Evolutionary conservation across 2,888 invertebrate genomes (phyloP).

Genomic region (Synanthedon tipuliformis): DNA sequence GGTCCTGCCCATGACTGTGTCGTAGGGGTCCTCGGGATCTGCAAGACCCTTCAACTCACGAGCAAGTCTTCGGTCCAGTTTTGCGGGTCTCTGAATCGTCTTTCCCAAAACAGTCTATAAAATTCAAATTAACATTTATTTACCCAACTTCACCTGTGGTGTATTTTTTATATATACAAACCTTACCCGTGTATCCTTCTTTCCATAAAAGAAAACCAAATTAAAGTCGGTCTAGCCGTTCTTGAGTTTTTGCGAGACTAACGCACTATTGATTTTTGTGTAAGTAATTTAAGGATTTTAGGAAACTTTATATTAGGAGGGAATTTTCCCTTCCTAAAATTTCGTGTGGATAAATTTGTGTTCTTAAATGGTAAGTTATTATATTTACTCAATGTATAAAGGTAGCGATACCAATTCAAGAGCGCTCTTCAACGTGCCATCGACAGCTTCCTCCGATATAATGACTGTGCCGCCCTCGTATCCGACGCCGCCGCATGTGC

Average conservation of each 20-base stretch:
- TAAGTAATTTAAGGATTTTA: not conserved
- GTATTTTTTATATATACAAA: too few species aligned
- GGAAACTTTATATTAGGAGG: not conserved
- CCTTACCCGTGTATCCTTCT: too few species aligned
- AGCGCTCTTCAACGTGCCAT: slow-evolving; percentile 84
- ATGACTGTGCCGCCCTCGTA: slow-evolving; percentile 94
- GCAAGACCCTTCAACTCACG: slow-evolving; percentile 83
- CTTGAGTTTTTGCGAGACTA: too few species aligned
- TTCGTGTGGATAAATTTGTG: not conserved
- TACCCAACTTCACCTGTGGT: not conserved
- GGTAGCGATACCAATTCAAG: slow-evolving; percentile 82
- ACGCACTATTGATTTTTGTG: too few species aligned
- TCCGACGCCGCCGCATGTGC: slow-evolving; percentile 94
- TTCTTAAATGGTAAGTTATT: not conserved
- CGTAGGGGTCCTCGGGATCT: slow-evolving; percentile 84
- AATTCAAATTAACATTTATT: not conserved
- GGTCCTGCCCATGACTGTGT: slow-evolving; percentile 90
- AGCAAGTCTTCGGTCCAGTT: slow-evolving; percentile 83
- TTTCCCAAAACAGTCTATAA: slow-evolving; percentile 87
- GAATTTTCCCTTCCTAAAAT: not conserved
- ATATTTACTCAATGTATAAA: not conserved
- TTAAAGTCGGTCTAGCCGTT: too few species aligned
- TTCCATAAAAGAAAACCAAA: too few species aligned
- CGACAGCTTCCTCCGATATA: slow-evolving; percentile 91
- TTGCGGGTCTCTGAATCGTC: slow-evolving; percentile 82